A percentile compares a stretch with the other conserved stretches of the same genome.
These are phyloP conservation scores for Pollimyrus isidori DNA, from an alignment of 2,113 vertebrate species.

Conservation along the genomic window DNA sequence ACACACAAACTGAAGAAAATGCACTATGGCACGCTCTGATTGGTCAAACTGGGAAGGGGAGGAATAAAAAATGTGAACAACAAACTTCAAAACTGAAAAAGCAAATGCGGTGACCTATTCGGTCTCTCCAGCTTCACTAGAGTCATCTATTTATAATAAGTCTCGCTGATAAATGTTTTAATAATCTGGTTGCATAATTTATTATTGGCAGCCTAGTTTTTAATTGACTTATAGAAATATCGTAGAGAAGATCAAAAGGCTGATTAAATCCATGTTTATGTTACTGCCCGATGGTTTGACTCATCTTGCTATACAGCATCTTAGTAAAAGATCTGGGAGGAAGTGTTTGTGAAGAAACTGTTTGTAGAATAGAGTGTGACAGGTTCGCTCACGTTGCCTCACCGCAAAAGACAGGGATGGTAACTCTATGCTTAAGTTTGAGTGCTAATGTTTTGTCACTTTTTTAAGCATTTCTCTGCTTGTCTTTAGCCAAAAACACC, in stretches of 20 bases:
- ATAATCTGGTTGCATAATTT: conserved; percentile 69
- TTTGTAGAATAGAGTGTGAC: conserved; percentile 3
- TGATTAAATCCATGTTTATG: conserved; percentile 68
- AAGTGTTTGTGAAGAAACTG: conserved; percentile 43
- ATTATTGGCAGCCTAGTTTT: conserved; percentile 61
- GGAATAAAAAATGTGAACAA: conserved; percentile 55
- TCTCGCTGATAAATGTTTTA: conserved; percentile 70
- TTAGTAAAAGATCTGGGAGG: conserved; percentile 56
- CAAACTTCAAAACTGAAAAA: conserved; percentile 46
- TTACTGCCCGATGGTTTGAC: conserved; percentile 46
- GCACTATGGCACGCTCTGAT: conserved; percentile 9
- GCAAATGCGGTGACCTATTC: conserved; percentile 54
- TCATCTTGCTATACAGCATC: conserved; percentile 31
- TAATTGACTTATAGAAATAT: conserved; percentile 67
- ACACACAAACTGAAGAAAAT: conserved; percentile 13
- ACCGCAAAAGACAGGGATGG: not conserved
- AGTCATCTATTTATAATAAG: conserved; percentile 70
- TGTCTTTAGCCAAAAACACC: conserved; percentile 21
- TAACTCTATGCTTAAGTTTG: not conserved
- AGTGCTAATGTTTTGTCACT: not conserved
- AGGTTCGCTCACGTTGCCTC: not conserved
- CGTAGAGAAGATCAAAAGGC: conserved; percentile 62
- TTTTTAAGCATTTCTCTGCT: conserved; percentile 16
- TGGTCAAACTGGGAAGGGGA: conserved; percentile 21
- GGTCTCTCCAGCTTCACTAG: conserved; percentile 54